A percentile compares a stretch with the other conserved stretches of the same genome.
phyloP scores from a whole-genome alignment of 2,113 vertebrate genomes.

The Falco punctatus region DNA sequence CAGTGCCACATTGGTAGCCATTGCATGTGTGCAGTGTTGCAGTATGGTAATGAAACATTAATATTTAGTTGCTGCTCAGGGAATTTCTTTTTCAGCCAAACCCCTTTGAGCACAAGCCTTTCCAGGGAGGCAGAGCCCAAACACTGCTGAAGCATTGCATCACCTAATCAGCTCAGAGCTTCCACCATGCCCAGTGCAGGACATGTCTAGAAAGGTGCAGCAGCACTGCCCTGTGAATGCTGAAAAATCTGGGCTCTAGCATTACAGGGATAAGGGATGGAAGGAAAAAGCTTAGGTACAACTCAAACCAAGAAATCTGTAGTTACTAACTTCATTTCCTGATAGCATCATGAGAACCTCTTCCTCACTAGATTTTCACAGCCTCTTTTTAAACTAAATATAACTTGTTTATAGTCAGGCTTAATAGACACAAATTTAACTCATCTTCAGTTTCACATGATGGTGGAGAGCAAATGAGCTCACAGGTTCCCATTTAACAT shows the following conservation, averaged over 20 bases:
- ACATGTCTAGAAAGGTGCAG: neutral
- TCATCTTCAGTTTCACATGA: neutral
- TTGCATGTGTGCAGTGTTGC: neutral
- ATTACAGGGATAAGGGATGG: neutral
- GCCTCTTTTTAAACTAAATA: neutral
- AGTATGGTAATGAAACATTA: neutral
- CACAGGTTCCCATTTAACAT: neutral
- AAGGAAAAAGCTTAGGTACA: neutral
- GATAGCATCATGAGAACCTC: neutral
- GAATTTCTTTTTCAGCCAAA: neutral
- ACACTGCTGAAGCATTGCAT: neutral
- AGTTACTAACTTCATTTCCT: neutral
- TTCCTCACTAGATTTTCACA: neutral
- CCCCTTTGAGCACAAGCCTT: neutral
- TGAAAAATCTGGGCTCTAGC: neutral
- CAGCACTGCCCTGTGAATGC: neutral
- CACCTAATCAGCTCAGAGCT: neutral
- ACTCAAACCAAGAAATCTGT: neutral
- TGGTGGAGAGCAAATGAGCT: neutral
- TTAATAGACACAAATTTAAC: neutral
- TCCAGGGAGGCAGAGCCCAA: neutral
- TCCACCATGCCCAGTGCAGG: neutral
- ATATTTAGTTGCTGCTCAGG: neutral
- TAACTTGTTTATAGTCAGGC: neutral
- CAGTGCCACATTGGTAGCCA: neutral